phyloP scores from a whole-genome alignment of 2,797 vertebrate species.

The Acipenser ruthenus region DNA sequence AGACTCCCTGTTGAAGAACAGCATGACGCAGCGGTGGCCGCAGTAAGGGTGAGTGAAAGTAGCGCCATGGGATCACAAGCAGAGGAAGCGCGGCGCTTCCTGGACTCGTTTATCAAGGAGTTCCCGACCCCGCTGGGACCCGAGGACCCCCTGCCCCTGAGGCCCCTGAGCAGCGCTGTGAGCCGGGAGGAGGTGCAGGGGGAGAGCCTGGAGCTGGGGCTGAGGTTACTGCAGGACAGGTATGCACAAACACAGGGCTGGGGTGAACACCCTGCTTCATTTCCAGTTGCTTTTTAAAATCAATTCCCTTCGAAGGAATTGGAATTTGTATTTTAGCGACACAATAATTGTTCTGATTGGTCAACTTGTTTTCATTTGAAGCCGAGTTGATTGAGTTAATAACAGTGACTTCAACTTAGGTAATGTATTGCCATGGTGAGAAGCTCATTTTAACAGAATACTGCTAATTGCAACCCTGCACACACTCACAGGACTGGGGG shows the following conservation, averaged over 20 bases:
- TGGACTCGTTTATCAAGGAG: slow-evolving; percentile 57
- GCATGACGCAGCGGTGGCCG: background rate
- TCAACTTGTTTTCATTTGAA: no score
- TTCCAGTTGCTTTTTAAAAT: no score
- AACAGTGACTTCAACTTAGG: no score
- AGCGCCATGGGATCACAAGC: slow-evolving; percentile 35
- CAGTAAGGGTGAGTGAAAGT: slow-evolving; percentile 6
- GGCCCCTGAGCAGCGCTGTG: slow-evolving; percentile 44
- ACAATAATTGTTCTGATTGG: no score
- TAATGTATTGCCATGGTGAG: no score
- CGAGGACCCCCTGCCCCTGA: slow-evolving; percentile 53
- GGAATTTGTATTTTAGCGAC: no score
- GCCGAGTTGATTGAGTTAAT: no score
- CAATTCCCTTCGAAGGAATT: no score
- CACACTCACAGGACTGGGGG: slow-evolving; percentile 20
- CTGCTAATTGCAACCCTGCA: no score
- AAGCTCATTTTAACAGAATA: no score
- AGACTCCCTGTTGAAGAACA: background rate
- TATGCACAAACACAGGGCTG: slow-evolving; percentile 34
- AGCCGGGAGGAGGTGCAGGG: slow-evolving; percentile 66
- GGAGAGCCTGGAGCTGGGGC: slow-evolving; percentile 65
- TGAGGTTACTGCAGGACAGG: slow-evolving; percentile 66
- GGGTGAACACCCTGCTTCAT: background rate
- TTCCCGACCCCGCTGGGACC: slow-evolving; percentile 59
- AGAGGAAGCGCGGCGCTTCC: slow-evolving; percentile 37